Base-by-base conservation (phyloP, 2,113 vertebrate genomes). In the Microcebus jonahi region DNA sequence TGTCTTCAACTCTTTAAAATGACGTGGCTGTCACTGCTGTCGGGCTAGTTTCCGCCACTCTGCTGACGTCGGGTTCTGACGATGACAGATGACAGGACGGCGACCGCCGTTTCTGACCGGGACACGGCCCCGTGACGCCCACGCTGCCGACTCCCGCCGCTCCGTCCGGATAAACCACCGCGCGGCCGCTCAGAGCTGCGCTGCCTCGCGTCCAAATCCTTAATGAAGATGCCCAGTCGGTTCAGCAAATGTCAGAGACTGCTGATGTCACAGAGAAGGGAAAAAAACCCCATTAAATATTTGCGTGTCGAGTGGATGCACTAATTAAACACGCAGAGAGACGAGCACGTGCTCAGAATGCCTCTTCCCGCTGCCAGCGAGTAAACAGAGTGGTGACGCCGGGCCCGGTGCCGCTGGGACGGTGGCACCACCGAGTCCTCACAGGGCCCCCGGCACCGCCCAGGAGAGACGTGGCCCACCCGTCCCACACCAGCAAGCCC, bases 231-330 rank as follows among this genome's bases (percentile, higher is more conserved):
- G 91, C 97, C 82, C 84, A 55, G 82, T 50, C 4, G 85, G 93
- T 67, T 90, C 77, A 76, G 85, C 91, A 88, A 97, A 88, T 68
- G 96, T 93, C 97, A 97, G 95, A 50, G 93, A 79, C 36, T 53
- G 39, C 88, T 75, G 95, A 88, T 57, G 93, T 86, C 86, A 50
- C 0, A 34, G 57, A 81, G 68, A 34, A 91, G 84, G 91, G 50
- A 81, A 57, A 48, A 7, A 59, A 65, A 12, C 11, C 93, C 91
- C 65, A 48, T 79, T 89, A 50, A 87, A 70, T 55, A 88, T 95
- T 80, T 84, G 96, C 10, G 14, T 50, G 63, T 31, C 34, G 88
- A 53, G 31, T 12, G 39, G 68, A 34, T 25, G 25, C 12, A 55
- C 82, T 85, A 67, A 93, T 92, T 83, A 94, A 88, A 68, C 1